Conservation (phyloP, 2,113 vertebrate genomes). For the Xiphophorus hellerii region DNA sequence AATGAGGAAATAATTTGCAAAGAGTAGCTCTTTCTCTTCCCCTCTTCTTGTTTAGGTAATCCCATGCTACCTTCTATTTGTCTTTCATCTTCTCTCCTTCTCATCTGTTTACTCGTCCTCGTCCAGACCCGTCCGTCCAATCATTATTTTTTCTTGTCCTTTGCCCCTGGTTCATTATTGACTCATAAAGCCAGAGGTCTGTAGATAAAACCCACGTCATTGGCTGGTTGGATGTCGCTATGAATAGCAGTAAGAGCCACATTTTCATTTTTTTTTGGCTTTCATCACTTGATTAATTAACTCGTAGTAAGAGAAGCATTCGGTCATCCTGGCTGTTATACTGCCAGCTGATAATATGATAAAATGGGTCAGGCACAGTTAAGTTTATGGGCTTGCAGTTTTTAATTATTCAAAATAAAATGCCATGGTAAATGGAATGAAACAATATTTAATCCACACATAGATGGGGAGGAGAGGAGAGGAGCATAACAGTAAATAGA, state of each 20-base stretch:
- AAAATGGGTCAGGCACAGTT: constrained; percentile 21
- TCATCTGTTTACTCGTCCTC: neutral
- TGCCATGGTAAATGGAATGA: constrained; percentile 58
- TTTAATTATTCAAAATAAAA: constrained; percentile 62
- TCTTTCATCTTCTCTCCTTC: neutral
- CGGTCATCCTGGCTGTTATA: constrained; percentile 32
- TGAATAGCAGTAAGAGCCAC: constrained; percentile 18
- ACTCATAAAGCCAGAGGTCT: constrained; percentile 43
- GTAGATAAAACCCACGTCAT: constrained; percentile 15
- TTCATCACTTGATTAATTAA: constrained; percentile 54
- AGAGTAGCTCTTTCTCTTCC: neutral
- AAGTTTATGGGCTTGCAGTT: constrained; percentile 48
- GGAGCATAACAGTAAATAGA: neutral
- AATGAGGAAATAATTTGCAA: constrained; percentile 16
- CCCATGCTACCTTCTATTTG: neutral
- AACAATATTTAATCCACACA: constrained; percentile 50
- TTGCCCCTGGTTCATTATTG: constrained; percentile 26
- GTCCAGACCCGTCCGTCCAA: neutral
- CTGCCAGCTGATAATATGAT: neutral
- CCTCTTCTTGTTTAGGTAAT: neutral
- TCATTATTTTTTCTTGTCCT: neutral
- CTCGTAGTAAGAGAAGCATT: constrained; percentile 12
- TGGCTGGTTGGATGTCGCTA: neutral
- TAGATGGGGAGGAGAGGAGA: neutral
- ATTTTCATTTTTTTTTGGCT: constrained; percentile 14